Conservation (phyloP, 23 tunicate genomes). For the Clavelina lepadiformis region DNA sequence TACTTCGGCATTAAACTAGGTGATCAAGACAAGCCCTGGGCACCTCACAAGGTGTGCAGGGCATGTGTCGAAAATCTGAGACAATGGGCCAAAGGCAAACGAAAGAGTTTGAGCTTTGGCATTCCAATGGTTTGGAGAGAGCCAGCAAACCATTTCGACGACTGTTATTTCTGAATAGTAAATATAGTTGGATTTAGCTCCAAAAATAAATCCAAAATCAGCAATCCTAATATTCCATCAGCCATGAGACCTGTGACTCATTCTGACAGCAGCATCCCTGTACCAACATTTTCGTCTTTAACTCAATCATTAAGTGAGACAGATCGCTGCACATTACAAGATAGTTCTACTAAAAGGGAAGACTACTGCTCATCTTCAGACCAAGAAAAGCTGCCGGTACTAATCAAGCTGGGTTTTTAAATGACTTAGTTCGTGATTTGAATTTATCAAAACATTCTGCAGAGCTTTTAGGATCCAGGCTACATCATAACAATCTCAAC, state of each 20-base stretch:
- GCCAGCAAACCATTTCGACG: conserved; percentile 6
- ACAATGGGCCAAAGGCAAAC: conserved; percentile 15
- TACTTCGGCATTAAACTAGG: conserved; percentile 8
- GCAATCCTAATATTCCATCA: conserved; percentile 4
- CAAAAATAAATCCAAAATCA: conserved; percentile 13
- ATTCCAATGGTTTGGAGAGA: conserved; percentile 17
- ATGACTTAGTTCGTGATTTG: conserved; percentile 13
- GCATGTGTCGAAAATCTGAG: conserved; percentile 17
- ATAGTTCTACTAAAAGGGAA: conserved; percentile 4
- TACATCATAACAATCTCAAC: conserved; percentile 13
- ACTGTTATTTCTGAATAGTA: conserved; percentile 16
- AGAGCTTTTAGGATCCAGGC: conserved; percentile 18
- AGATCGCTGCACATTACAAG: conserved; percentile 11
- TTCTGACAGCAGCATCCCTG: conserved; percentile 1
- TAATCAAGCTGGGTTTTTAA: conserved; percentile 13
- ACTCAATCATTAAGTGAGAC: conserved; percentile 8
- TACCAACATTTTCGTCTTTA: conserved; percentile 13
- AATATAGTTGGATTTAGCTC: conserved; percentile 12
- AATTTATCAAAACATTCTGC: conserved; percentile 9
- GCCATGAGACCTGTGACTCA: conserved; percentile 16
- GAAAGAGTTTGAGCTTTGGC: conserved; percentile 12
- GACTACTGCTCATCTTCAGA: conserved; percentile 2
- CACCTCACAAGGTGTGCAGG: conserved; percentile 21
- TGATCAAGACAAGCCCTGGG: conserved; percentile 18
- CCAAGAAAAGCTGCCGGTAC: conserved; percentile 2